phyloP scores from a whole-genome alignment of 2,888 invertebrate genomes.

The Teinopalpus imperialis region DNA sequence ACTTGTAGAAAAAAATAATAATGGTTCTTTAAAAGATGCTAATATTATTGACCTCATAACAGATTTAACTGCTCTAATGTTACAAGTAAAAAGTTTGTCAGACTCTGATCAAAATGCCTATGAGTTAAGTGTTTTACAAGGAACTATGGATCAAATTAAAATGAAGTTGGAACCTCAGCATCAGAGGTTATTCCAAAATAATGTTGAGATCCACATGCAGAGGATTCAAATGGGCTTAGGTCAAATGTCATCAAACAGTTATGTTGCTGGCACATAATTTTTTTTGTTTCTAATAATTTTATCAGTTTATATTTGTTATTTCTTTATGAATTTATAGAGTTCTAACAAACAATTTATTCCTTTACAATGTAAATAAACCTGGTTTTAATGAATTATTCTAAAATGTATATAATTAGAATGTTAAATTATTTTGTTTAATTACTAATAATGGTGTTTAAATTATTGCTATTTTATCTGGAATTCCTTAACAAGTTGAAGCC shows the following conservation, averaged over 20 bases:
- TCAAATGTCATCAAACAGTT: slow-evolving; percentile 57
- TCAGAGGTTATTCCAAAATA: slow-evolving; percentile 90
- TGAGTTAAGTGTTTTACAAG: slow-evolving; percentile 94
- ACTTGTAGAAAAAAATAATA: slow-evolving; percentile 88
- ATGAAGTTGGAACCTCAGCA: slow-evolving; percentile 88
- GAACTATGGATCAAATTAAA: slow-evolving; percentile 95
- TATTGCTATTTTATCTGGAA: too few relatives aligned
- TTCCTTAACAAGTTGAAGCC: too few relatives aligned
- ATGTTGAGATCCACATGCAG: slow-evolving; percentile 95
- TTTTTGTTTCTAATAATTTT: slow-evolving; percentile 14
- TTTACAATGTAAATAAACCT: slow-evolving; percentile 9
- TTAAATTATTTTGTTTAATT: too few relatives aligned
- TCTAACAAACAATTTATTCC: not conserved
- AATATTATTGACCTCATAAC: slow-evolving; percentile 90
- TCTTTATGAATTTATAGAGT: slow-evolving; percentile 29
- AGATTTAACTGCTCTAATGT: slow-evolving; percentile 93
- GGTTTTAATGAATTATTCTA: not conserved
- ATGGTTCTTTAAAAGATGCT: slow-evolving; percentile 82
- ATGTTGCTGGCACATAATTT: slow-evolving; percentile 45
- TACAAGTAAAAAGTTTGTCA: slow-evolving; percentile 90
- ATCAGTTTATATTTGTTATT: slow-evolving; percentile 32
- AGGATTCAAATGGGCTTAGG: slow-evolving; percentile 90
- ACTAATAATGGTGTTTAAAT: too few relatives aligned
- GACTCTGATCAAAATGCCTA: slow-evolving; percentile 94
- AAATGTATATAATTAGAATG: slow-evolving; percentile 2